phyloP scores from a whole-genome alignment of 2,888 invertebrate genomes.

The Automeris io region DNA sequence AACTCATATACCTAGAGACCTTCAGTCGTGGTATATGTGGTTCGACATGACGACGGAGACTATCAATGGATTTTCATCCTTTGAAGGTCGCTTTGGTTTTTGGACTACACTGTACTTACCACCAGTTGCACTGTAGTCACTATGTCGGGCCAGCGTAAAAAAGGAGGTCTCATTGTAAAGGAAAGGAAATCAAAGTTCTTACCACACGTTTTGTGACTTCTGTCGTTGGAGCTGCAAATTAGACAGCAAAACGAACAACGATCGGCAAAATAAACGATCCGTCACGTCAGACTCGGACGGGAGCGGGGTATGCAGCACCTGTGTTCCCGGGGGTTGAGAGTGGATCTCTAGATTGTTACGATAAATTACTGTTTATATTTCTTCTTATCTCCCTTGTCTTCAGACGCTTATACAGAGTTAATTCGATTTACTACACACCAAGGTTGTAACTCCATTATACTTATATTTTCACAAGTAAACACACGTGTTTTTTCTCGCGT shows the following conservation, averaged over 20 bases:
- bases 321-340: slow-evolving; percentile 32
- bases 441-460: background rate
- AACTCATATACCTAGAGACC: too few species aligned
- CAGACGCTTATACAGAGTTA: slow-evolving; percentile 56
- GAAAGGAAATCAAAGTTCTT: background rate
- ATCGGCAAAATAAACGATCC: slow-evolving; percentile 59
- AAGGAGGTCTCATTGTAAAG: background rate
- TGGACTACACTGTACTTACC: too few species aligned
- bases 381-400: slow-evolving; percentile 42
- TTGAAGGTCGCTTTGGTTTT: too few species aligned
- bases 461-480: too few species aligned
- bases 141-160: too few species aligned
- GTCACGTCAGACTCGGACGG: slow-evolving; percentile 39
- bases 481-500: too few species aligned
- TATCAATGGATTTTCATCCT: too few species aligned
- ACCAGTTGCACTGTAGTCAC: too few species aligned
- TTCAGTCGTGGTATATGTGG: too few species aligned
- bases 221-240: slow-evolving; percentile 42
- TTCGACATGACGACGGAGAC: too few species aligned
- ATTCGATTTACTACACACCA: slow-evolving; percentile 27
- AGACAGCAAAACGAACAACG: slow-evolving; percentile 39
- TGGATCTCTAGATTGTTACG: slow-evolving; percentile 47
- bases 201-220: background rate
- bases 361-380: slow-evolving; percentile 70
- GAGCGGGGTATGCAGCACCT: slow-evolving; percentile 39